These are phyloP conservation scores for Leptonema lineaticorne DNA, from an alignment of 1,140 invertebrate genomes.

Conservation along the genomic window DNA sequence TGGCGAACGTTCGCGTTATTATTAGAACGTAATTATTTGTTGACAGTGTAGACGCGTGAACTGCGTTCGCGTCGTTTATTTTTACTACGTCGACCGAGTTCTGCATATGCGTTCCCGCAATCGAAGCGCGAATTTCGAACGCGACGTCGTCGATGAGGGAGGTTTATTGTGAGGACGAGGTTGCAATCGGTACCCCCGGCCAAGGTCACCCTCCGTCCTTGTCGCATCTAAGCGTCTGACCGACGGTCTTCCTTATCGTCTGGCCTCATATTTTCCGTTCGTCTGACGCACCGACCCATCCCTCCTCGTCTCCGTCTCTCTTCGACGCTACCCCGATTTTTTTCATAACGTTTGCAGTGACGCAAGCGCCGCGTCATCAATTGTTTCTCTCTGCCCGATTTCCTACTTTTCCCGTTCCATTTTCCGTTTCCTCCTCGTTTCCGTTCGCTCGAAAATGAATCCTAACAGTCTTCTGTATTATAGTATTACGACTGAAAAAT, in stretches of 20 bases:
- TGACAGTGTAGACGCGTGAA: neutral
- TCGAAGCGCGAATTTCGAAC: neutral
- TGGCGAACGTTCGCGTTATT: neutral
- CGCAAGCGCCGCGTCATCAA: neutral
- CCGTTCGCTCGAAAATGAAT: too few relatives aligned
- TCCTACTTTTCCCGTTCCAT: too few relatives aligned
- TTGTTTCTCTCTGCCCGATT: neutral
- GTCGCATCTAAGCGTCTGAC: conserved; percentile 29
- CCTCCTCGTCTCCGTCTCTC: neutral
- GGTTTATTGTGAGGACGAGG: too few relatives aligned
- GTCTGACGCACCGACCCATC: neutral
- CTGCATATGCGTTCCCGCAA: too few relatives aligned
- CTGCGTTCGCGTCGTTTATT: neutral
- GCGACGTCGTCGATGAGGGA: conserved; percentile 12
- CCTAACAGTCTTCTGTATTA: too few relatives aligned
- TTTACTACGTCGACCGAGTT: neutral
- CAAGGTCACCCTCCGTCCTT: conserved; percentile 30
- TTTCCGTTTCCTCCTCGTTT: too few relatives aligned
- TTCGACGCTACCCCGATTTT: neutral
- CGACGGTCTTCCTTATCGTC: conserved; percentile 24
- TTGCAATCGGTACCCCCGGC: neutral
- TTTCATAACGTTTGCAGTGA: neutral
- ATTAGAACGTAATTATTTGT: too few relatives aligned
- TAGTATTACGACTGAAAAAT: too few relatives aligned
- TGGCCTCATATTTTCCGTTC: neutral